Evolutionary conservation across 2,113 vertebrate genomes (phyloP).

Genomic region (Ifrita kowaldi): DNA sequence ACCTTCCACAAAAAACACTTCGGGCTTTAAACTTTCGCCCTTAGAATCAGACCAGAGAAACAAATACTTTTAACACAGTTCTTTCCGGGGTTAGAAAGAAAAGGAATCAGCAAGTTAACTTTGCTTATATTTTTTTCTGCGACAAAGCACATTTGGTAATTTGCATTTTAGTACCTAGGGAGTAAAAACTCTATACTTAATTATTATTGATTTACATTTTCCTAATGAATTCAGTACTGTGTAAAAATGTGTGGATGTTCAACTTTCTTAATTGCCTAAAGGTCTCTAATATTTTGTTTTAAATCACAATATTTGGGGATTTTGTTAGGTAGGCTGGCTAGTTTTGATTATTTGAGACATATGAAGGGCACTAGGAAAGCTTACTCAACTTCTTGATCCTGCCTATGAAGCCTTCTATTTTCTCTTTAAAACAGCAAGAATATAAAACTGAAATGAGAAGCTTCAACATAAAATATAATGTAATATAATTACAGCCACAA

Average conservation of each 20-base stretch:
- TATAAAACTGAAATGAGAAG: not conserved
- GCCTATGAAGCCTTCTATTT: not conserved
- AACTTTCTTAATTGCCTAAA: not conserved
- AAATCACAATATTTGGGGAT: not conserved
- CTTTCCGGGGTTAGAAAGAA: not conserved
- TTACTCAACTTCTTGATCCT: not conserved
- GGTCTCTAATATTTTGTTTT: not conserved
- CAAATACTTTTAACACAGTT: not conserved
- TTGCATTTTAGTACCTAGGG: not conserved
- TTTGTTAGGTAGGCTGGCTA: not conserved
- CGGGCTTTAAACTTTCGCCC: not conserved
- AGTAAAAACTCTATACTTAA: not conserved
- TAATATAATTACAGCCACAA: not conserved
- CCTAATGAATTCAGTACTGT: not conserved
- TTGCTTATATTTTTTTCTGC: not conserved
- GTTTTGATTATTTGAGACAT: not conserved
- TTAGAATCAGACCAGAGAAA: not conserved
- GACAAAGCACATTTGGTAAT: fast-evolving
- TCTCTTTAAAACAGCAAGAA: not conserved
- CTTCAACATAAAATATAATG: not conserved
- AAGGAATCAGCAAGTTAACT: not conserved
- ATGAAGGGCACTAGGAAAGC: not conserved
- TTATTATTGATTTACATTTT: not conserved
- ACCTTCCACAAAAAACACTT: not conserved
- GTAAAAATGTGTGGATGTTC: not conserved